Evolutionary conservation across 2,797 vertebrate genomes (phyloP).

Genomic region (Chelidonichthys spinosus): DNA sequence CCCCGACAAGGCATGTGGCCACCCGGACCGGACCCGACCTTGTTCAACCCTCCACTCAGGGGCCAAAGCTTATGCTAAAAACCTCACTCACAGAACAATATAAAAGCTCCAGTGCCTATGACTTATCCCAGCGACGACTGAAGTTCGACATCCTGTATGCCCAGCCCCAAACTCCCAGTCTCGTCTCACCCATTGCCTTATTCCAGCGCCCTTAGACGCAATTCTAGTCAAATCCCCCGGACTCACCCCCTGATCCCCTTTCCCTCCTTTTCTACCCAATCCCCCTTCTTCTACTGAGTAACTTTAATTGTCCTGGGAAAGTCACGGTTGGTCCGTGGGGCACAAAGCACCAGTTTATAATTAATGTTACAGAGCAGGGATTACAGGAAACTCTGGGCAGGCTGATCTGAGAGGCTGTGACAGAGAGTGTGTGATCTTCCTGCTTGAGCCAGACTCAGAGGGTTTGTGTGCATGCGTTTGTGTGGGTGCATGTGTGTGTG

Average conservation of each 20-base stretch:
- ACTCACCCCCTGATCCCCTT: slow-evolving; percentile 71
- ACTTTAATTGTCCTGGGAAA: slow-evolving; percentile 99
- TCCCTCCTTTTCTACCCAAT: slow-evolving; percentile 68
- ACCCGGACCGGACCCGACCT: slow-evolving; percentile 65
- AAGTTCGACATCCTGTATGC: slow-evolving; percentile 54
- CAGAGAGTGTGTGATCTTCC: slow-evolving; percentile 81
- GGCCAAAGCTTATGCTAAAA: slow-evolving; percentile 59
- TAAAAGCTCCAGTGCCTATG: slow-evolving; percentile 58
- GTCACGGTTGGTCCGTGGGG: slow-evolving; percentile 85
- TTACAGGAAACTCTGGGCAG: slow-evolving; percentile 88
- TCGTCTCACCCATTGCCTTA: slow-evolving; percentile 62
- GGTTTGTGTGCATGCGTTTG: slow-evolving; percentile 30
- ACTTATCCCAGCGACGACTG: slow-evolving; percentile 53
- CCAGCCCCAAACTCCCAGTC: slow-evolving; percentile 57
- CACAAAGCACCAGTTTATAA: slow-evolving; percentile 90
- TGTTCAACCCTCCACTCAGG: slow-evolving; percentile 34
- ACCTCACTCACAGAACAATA: slow-evolving; percentile 57
- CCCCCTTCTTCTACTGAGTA: slow-evolving; percentile 90
- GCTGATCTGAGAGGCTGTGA: slow-evolving; percentile 85
- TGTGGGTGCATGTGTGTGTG: slow-evolving; percentile 50
- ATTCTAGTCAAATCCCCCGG: slow-evolving; percentile 65
- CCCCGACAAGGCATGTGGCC: slow-evolving; percentile 69
- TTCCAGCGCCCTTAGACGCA: slow-evolving; percentile 55
- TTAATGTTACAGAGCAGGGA: slow-evolving; percentile 92
- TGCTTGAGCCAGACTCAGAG: slow-evolving; percentile 62